phyloP scores from a whole-genome alignment of 2,113 vertebrate genomes.

The Trogon surrucura region DNA sequence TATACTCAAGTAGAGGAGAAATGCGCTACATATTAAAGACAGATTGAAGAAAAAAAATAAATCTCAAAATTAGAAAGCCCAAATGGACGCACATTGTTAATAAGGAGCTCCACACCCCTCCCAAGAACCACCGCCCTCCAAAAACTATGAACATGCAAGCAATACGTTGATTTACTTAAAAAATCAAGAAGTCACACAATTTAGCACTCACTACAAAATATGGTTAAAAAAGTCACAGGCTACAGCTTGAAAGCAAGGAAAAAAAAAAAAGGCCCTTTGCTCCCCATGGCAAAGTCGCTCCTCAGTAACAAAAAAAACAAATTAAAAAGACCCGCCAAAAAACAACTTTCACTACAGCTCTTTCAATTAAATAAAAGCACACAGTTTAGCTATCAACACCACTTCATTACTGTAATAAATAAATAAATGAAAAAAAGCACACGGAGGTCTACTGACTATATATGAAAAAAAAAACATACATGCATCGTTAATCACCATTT shows the following conservation, averaged over 20 bases:
- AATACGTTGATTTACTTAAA: constrained; percentile 79
- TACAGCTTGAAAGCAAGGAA: constrained; percentile 86
- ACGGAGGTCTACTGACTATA: constrained; percentile 95
- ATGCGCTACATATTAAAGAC: constrained; percentile 33
- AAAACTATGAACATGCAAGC: constrained; percentile 84
- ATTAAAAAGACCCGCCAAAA: constrained; percentile 77
- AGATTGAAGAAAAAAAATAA: neutral
- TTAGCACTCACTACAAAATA: constrained; percentile 90
- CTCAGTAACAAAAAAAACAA: constrained; percentile 84
- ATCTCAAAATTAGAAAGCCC: constrained; percentile 72
- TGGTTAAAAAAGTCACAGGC: constrained; percentile 86
- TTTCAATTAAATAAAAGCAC: constrained; percentile 93
- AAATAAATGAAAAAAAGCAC: constrained; percentile 83
- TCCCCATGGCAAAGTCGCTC: constrained; percentile 89
- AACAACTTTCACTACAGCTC: constrained; percentile 84
- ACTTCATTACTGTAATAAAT: constrained; percentile 95
- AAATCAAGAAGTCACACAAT: constrained; percentile 83
- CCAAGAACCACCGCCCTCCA: constrained; percentile 65
- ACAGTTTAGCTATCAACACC: constrained; percentile 99
- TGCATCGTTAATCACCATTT: constrained; percentile 99
- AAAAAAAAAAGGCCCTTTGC: constrained; percentile 79
- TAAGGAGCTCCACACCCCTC: constrained; percentile 76
- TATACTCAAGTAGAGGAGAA: constrained; percentile 14
- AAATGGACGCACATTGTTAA: constrained; percentile 78
- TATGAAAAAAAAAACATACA: constrained; percentile 91